Conservation (phyloP, 2,888 invertebrate species). For the Pocota personata region DNA sequence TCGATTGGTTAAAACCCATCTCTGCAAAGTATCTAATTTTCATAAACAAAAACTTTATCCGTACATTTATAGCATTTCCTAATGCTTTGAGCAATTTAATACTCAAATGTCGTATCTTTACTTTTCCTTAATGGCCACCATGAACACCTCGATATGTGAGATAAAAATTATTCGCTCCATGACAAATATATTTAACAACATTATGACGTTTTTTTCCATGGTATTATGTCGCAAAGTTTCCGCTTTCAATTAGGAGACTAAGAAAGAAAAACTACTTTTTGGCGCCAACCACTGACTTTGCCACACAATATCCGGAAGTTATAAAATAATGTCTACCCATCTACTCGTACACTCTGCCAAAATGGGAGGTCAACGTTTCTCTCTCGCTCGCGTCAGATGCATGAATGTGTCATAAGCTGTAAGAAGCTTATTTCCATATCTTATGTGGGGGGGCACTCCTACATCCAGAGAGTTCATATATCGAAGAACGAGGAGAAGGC, state of each 20-base stretch:
- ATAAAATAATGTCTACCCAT: neutral
- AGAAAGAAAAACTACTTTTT: constrained; percentile 1
- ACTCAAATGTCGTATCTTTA: constrained; percentile 6
- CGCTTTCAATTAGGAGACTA: constrained; percentile 42
- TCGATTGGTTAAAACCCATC: neutral
- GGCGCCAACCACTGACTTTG: constrained; percentile 14
- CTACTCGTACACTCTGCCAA: neutral
- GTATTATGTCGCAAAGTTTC: constrained; percentile 32
- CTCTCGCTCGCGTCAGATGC: neutral
- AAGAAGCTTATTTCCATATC: constrained; percentile 32
- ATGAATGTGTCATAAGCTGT: neutral
- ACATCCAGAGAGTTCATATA: neutral
- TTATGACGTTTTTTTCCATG: constrained; percentile 8
- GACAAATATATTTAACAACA: constrained; percentile 39
- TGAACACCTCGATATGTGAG: neutral
- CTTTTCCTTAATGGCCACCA: neutral
- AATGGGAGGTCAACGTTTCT: neutral
- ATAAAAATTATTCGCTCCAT: constrained; percentile 3
- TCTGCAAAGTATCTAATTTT: neutral
- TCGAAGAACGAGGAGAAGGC: neutral
- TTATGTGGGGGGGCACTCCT: neutral
- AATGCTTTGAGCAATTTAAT: neutral
- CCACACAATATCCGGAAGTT: constrained; percentile 34
- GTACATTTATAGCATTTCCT: neutral
- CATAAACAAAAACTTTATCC: neutral